Evolutionary conservation across 2,113 vertebrate genomes (phyloP).

Genomic region (Bufo bufo): DNA sequence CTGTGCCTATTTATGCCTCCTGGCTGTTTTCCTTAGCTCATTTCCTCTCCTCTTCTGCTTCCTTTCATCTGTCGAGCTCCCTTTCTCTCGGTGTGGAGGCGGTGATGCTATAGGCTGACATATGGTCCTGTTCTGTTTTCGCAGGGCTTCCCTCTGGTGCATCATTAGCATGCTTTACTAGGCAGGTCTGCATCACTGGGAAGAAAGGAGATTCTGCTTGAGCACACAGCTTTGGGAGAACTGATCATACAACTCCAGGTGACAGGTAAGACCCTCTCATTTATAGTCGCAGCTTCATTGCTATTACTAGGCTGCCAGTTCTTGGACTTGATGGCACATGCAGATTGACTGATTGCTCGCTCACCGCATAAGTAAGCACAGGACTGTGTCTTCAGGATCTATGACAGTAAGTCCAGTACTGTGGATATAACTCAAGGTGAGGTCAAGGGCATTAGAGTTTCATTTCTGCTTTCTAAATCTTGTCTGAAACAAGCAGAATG

Average conservation of each 20-base stretch:
- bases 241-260: constrained; percentile 31
- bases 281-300: background rate
- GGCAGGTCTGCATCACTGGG: constrained; percentile 62
- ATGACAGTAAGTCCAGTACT: constrained; percentile 5
- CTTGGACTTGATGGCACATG: background rate
- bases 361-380: background rate
- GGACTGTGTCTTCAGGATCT: background rate
- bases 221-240: constrained; percentile 46
- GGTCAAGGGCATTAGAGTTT: constrained; percentile 11
- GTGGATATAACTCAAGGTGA: constrained; percentile 8
- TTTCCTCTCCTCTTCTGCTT: constrained; percentile 42
- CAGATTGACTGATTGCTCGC: background rate
- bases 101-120: constrained; percentile 60
- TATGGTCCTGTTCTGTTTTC: constrained; percentile 26
- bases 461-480: background rate
- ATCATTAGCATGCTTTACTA: constrained; percentile 59
- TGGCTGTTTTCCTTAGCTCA: constrained; percentile 45
- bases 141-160: constrained; percentile 60
- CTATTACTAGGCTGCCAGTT: background rate
- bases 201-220: constrained; percentile 64
- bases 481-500: background rate
- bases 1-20: constrained; percentile 13
- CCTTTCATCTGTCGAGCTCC: constrained; percentile 31
- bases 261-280: constrained; percentile 59
- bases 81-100: constrained; percentile 51